Conservation (phyloP, 2,113 vertebrate species). For the Gopherus flavomarginatus region DNA sequence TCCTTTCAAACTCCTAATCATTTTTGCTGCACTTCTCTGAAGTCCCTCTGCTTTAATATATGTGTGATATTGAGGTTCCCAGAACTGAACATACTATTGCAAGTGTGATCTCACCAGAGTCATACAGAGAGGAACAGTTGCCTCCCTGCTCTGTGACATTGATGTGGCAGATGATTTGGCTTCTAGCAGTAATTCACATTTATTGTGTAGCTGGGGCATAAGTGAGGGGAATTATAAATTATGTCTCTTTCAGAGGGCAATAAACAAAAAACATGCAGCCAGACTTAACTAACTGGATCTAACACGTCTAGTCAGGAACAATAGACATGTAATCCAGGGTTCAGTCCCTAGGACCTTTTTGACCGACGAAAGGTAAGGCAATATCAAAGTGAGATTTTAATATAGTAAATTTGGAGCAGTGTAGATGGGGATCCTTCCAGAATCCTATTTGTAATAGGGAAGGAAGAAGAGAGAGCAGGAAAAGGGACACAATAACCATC, state of each 20-base stretch:
- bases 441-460: background rate
- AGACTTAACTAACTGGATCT: background rate
- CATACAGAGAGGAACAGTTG: background rate
- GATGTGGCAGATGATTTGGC: background rate
- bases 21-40: conserved; percentile 18
- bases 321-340: accelerated
- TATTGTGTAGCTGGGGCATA: background rate
- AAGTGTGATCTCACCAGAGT: background rate
- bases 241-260: background rate
- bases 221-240: background rate
- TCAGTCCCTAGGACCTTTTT: background rate
- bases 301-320: background rate
- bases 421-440: background rate
- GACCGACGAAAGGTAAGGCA: background rate
- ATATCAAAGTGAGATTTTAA: background rate
- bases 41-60: conserved; percentile 25
- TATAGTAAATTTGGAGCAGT: background rate
- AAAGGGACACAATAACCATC: background rate
- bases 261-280: background rate
- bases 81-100: background rate
- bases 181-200: background rate
- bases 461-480: background rate
- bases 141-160: background rate
- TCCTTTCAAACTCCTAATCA: background rate
- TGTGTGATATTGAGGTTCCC: conserved; percentile 26